Conservation (phyloP, 2,888 invertebrate species). For the Cinara cedri region DNA sequence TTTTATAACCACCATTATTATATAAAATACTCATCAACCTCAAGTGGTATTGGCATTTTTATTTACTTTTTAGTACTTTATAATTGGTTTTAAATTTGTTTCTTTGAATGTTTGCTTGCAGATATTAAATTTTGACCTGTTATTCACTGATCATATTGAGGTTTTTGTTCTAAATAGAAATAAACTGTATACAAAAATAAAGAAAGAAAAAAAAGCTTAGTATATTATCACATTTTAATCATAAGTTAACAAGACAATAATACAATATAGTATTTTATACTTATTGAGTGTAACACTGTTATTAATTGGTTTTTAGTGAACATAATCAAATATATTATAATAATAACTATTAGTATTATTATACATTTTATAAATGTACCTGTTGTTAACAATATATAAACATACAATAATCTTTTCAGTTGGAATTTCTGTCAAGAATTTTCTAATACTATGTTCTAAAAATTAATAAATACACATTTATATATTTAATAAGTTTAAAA, state of each 20-base stretch:
- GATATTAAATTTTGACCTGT: too few relatives aligned
- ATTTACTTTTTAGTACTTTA: too few relatives aligned
- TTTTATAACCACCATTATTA: too few relatives aligned
- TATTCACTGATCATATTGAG: too few relatives aligned
- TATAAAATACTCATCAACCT: too few relatives aligned
- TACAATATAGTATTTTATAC: conserved; percentile 37
- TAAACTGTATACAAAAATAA: background rate
- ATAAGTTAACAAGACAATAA: conserved; percentile 47
- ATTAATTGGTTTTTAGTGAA: conserved; percentile 53
- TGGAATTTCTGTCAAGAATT: background rate
- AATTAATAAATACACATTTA: conserved; percentile 7
- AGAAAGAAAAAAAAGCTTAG: conserved; percentile 45
- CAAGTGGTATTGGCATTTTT: too few relatives aligned
- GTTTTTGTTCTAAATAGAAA: too few relatives aligned
- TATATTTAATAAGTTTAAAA: conserved; percentile 14
- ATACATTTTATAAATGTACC: conserved; percentile 18
- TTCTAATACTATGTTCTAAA: conserved; percentile 10
- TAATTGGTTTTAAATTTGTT: too few relatives aligned
- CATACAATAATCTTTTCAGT: conserved; percentile 10
- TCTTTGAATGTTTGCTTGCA: too few relatives aligned
- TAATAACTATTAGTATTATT: conserved; percentile 24
- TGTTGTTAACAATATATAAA: conserved; percentile 33
- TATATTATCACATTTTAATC: conserved; percentile 57
- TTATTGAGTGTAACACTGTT: conserved; percentile 34
- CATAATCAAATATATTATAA: conserved; percentile 28